Evolutionary conservation across 2,888 invertebrate species (phyloP).

Genomic region (Hymenopus coronatus): DNA sequence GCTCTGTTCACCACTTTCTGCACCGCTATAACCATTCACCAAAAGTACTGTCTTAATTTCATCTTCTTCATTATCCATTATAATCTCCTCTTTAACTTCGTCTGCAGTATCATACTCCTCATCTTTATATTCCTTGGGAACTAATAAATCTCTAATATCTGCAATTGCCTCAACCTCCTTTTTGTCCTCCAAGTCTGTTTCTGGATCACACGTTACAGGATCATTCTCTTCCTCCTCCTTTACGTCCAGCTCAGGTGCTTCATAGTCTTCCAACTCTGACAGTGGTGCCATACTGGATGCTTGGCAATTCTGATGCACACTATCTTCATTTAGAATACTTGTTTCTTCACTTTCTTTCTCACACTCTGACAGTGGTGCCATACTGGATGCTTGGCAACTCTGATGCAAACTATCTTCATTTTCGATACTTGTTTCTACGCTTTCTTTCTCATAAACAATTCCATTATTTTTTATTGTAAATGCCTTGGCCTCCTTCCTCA

Average conservation of each 20-base stretch:
- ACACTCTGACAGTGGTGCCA: too few species aligned
- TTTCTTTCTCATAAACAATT: not conserved
- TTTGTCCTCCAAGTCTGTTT: not conserved
- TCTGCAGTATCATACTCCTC: not conserved
- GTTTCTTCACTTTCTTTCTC: too few species aligned
- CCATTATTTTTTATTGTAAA: not conserved
- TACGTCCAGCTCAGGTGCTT: not conserved
- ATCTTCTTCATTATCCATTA: not conserved
- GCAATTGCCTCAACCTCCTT: not conserved
- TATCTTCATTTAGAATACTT: too few species aligned
- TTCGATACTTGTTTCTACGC: too few species aligned
- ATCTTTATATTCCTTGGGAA: not conserved
- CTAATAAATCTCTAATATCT: not conserved
- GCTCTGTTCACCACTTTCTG: not conserved
- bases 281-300: too few species aligned
- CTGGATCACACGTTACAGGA: not conserved
- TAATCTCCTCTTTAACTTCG: not conserved
- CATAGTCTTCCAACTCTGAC: not conserved
- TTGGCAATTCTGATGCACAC: too few species aligned
- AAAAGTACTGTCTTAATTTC: not conserved
- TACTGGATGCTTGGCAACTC: too few species aligned
- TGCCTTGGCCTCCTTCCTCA: not conserved
- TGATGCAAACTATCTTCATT: too few species aligned
- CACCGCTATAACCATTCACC: not conserved
- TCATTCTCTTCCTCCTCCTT: not conserved